Evolutionary conservation across 2,888 invertebrate species (phyloP), one percentile per base, ranked within the genome.

Genomic region (Hypena proboscidalis): DNA sequence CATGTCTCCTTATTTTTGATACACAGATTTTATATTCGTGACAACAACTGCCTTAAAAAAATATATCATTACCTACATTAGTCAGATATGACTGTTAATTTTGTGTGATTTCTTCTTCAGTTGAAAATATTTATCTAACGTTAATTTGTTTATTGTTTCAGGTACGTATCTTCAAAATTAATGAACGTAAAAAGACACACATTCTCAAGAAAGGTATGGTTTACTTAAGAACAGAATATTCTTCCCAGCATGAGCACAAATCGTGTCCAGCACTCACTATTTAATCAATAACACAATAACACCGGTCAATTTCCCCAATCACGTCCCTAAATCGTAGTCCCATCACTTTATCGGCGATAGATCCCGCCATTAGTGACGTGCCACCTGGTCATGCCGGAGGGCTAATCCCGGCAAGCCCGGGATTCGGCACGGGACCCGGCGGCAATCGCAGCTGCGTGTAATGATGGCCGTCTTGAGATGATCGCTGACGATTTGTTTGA

Each of bases 401-500:
- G 52, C 46, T 53, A 59, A 59, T 57, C 61, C 57, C 47, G 31
- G 39, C 17, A 33, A 53, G 51, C 33, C 35, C 43, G 21, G 32
- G 37, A 19, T 11, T 52, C 36, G 53, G 35, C 37, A 13, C 15
- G 34, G 20, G 11, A 8, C 26, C 30, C 34, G 38, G 29, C 52
- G 58, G 62, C 69, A 34, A 30, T 39, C 38, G 53, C 74, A 74
- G 74, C 72, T 74, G 79, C 54, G 44, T 39, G 50, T 66, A 67
- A 76, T 56, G 65, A 64, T 36, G 46, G 56, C 66, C 65, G 66
- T 70, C 68, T 57, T 44, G 33, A 35, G 29, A 54, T 66, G 69
- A 77, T 70, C 58, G 62, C 54, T 27, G 37, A 51, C 43, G 60
- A 76, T 79, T 74, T 74, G 74, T 77, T 53, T 60, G 34, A 62